Base-by-base conservation (phyloP, 2,113 vertebrate genomes). In the Formicarius rufipectus region DNA sequence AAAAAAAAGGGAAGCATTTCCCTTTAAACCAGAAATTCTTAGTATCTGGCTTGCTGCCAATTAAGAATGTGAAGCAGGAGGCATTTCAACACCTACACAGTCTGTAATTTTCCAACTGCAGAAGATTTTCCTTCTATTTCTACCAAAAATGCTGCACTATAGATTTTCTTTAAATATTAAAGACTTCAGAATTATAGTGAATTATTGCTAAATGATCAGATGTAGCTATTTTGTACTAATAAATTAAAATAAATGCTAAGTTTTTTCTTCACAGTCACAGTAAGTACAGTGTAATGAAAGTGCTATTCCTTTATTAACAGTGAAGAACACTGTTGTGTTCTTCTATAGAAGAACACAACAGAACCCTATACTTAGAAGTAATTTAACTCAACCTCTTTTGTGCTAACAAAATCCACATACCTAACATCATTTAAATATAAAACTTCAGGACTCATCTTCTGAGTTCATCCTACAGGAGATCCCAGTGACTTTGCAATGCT, bases 41-140 rank as follows among this genome's bases (percentile, higher is more conserved):
- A 91, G 75, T 62, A 42, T 78, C 53, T 97, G 97, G 94, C 87
- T 92, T 75, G 47, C 93, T 93, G 93, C 93, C 96, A 94, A 75
- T 84, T 93, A 92, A 94, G 79, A 95, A 93, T 96, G 66, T 67
- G 94, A 92, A 96, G 87, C 91, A 90, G 90, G 73, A 96, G 96
- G 90, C 90, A 90, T 94, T 96, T 94, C 92, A 94, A 95, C 97
- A 96, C 97, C 96, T 96, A 97, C 96, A 94, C 84, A 97, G 91
- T 88, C 95, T 94, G 96, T 96, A 97, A 97, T 97, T 97, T 97
- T 97, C 93, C 96, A 96, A 95, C 94, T 93, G 78, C 23, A 5
- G 56, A 86, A 94, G 76, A 95, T 91, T 93, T 94, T 92, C 94
- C 62, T 90, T 93, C 68, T 89, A 37, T 92, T 94, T 93, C 93